Evolutionary conservation across 2,113 vertebrate genomes (phyloP).

Genomic region (Trematocara macrostoma): DNA sequence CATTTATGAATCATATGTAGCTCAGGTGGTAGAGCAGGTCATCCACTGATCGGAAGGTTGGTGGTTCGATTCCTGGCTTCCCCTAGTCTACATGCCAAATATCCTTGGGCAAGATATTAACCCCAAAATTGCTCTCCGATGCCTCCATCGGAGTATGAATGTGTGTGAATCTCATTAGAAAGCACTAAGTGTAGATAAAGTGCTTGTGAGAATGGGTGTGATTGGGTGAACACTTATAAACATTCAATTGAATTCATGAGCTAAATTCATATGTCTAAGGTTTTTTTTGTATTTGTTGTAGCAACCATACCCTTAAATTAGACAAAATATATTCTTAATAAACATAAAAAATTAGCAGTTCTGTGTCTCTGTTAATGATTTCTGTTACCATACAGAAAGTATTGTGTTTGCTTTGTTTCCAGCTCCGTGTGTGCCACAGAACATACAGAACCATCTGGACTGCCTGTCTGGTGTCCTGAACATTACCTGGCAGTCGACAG

Average conservation of each 20-base stretch:
- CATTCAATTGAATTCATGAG: background rate
- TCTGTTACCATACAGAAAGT: background rate
- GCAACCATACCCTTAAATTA: background rate
- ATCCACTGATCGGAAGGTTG: too few relatives aligned
- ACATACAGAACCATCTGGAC: constrained; percentile 39
- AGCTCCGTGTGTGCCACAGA: constrained; percentile 71
- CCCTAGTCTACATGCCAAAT: too few relatives aligned
- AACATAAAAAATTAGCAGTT: background rate
- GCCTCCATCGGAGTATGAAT: too few relatives aligned
- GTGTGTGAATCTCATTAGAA: too few relatives aligned
- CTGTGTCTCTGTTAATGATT: background rate
- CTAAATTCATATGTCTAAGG: background rate
- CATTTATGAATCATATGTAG: background rate
- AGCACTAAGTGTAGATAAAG: too few relatives aligned
- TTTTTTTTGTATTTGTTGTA: background rate
- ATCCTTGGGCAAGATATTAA: too few relatives aligned
- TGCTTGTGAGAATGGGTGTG: too few relatives aligned
- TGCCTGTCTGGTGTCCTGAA: constrained; percentile 63
- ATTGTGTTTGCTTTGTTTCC: background rate
- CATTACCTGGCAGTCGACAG: constrained; percentile 64
- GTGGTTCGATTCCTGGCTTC: too few relatives aligned
- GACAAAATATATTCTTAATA: background rate
- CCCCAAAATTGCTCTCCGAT: too few relatives aligned
- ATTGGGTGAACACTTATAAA: background rate
- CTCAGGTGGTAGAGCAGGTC: too few relatives aligned